Conservation (phyloP, 2,888 invertebrate species). For the Margaritifera margaritifera region DNA sequence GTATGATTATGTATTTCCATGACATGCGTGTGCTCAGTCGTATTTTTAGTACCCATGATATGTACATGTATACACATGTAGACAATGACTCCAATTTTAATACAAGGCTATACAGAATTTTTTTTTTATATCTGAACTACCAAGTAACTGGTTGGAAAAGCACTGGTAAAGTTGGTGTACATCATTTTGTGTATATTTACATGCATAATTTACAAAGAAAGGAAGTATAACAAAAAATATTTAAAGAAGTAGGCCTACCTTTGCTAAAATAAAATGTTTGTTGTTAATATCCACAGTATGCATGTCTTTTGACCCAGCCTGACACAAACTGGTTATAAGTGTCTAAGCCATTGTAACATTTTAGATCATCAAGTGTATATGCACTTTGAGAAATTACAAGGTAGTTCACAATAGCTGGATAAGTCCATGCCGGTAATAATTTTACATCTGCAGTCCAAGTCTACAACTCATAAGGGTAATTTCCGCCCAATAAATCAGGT, state of each 20-base stretch:
- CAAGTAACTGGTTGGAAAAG: too few species aligned
- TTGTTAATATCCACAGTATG: slow-evolving; percentile 1
- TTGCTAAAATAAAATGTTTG: slow-evolving; percentile 8
- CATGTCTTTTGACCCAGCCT: too few species aligned
- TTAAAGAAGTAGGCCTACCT: slow-evolving; percentile 7
- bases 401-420: slow-evolving; percentile 19
- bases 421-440: slow-evolving; percentile 10
- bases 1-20: too few species aligned
- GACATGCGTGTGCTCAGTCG: too few species aligned
- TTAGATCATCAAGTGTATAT: slow-evolving; percentile 11
- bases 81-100: too few species aligned
- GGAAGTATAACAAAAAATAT: not conserved
- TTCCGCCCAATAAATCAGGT: not conserved
- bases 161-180: too few species aligned
- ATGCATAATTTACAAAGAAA: not conserved
- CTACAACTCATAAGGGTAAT: slow-evolving; percentile 8
- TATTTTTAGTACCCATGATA: too few species aligned
- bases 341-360: slow-evolving; percentile 21
- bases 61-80: too few species aligned
- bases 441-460: slow-evolving; percentile 6
- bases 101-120: too few species aligned
- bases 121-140: too few species aligned
- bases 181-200: too few species aligned
- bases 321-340: too few species aligned
- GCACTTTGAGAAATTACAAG: slow-evolving; percentile 15